phyloP scores from a whole-genome alignment of 2,797 vertebrate species.

The Vespertilio murinus region DNA sequence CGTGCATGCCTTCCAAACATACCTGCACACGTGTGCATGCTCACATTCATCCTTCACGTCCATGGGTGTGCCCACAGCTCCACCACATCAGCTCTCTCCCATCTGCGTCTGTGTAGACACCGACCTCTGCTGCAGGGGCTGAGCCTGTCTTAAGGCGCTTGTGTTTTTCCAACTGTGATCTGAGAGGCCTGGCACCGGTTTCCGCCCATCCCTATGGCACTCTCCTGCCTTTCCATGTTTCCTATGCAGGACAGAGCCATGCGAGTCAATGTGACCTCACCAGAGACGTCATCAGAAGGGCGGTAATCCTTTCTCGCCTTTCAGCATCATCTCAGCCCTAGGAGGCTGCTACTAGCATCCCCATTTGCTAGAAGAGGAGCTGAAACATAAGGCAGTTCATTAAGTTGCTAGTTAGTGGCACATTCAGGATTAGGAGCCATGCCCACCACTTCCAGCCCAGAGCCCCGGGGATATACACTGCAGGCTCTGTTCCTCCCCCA shows the following conservation, averaged over 20 bases:
- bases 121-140: neutral
- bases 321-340: neutral
- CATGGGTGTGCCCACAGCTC: neutral
- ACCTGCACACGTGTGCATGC: neutral
- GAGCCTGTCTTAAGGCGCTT: neutral
- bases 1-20: neutral
- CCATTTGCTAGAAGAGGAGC: neutral
- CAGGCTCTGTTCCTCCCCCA: neutral
- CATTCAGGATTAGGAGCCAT: neutral
- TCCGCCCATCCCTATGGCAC: neutral
- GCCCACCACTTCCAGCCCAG: neutral
- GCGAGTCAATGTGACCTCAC: neutral
- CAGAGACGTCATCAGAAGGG: neutral
- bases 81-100: neutral
- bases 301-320: neutral
- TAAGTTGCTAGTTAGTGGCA: neutral
- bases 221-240: neutral
- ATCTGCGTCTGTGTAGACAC: neutral
- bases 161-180: neutral
- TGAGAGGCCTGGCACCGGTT: neutral
- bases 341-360: neutral
- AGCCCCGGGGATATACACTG: neutral
- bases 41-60: neutral
- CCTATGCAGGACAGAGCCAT: neutral
- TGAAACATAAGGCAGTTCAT: neutral